Conservation (phyloP, 2,888 invertebrate genomes). For the Apamea sordens region DNA sequence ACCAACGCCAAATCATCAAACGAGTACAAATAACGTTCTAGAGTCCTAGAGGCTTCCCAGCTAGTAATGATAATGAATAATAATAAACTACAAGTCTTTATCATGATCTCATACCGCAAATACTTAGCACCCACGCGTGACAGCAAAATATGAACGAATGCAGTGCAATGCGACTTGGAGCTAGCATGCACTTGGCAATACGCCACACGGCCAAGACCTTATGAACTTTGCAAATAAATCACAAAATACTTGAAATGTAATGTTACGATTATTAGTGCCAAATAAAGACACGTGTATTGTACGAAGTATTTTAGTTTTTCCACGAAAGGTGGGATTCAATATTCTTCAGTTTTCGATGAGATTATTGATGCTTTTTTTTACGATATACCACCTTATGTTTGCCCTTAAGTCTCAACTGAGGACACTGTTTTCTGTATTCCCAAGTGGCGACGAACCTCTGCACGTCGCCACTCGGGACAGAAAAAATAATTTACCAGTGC, state of each 20-base stretch:
- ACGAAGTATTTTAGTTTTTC: background rate
- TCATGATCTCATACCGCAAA: constrained; percentile 11
- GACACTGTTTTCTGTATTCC: too few species aligned
- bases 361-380: background rate
- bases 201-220: constrained; percentile 55
- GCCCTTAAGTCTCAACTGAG: background rate
- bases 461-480: background rate
- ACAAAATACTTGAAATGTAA: background rate
- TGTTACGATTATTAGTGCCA: background rate
- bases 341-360: background rate
- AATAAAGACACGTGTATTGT: constrained; percentile 1
- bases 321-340: background rate
- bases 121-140: constrained; percentile 22
- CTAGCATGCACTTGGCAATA: constrained; percentile 54
- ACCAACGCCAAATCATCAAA: background rate
- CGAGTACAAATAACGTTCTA: background rate
- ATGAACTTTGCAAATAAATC: constrained; percentile 45
- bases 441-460: too few species aligned
- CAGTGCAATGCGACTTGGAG: constrained; percentile 30
- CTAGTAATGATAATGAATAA: constrained; percentile 1
- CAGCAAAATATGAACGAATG: constrained; percentile 20
- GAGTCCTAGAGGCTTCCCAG: background rate
- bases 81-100: background rate
- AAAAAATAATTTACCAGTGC: too few species aligned
- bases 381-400: background rate